Evolutionary conservation across 2,888 invertebrate species (phyloP), one percentile per base, ranked within the genome.

Genomic region (Chromoteleia sp.): DNA sequence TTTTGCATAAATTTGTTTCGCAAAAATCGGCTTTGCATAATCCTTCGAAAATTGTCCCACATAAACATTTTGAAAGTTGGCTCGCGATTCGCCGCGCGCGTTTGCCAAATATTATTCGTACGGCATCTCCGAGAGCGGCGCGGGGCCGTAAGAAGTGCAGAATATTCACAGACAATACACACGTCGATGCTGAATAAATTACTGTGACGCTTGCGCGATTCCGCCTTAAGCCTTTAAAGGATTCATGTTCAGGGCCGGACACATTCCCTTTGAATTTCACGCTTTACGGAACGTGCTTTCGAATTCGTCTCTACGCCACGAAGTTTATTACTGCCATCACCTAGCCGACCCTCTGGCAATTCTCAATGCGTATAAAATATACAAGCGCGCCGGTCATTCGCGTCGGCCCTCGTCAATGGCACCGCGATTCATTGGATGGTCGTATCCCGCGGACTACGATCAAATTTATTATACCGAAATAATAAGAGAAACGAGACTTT

Each of bases 191-290:
- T 77, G 74, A 77, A 77, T 82, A 77, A 82, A 82, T 77, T 77
- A 74, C 74, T 74, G 39, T 58, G 77, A 68, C 58, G 63, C 73
- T 76, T 76, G 76, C 71, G 76, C 73, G 67, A 74, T 63, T 77
- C 50, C 29, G 12, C 61, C 77, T 76, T 76, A 74, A 78, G 78
- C 84, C 83, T 84, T 85, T 86, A 83, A 86, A 89, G 88, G 85
- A 88, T 89, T 88, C 86, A 86, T 87, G 86, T 70, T 76, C 81
- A 78, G 83, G 81, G 84, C 84, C 84, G 84, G 82, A 73, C 78
- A 83, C 84, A 88, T 90, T 90, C 88, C 83, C 88, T 90, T 90
- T 89, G 89, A 89, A 89, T 88, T 88, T 87, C 85, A 81, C 87
- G 87, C 86, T 88, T 85, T 85, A 85, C 83, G 84, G 79, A 70